Percentiles rank a stretch among this genome's conserved stretches.
These are phyloP conservation scores for Heliconius hortense DNA, from an alignment of 2,888 invertebrate genomes.

Conservation along the genomic window DNA sequence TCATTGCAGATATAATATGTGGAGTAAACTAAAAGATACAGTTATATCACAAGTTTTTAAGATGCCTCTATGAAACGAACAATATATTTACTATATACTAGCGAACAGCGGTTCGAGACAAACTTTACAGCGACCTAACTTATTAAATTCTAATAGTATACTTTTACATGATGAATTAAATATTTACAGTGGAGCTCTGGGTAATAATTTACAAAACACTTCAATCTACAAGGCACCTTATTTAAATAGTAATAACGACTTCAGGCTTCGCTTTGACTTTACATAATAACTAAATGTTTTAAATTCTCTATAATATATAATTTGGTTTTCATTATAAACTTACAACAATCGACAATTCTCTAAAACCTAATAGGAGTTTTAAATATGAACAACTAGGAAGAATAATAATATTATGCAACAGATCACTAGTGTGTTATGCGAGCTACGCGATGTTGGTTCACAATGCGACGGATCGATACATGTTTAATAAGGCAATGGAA, in stretches of 20 bases:
- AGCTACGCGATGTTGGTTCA: slow-evolving; percentile 65
- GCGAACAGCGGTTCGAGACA: slow-evolving; percentile 63
- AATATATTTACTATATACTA: slow-evolving; percentile 74
- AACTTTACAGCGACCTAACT: slow-evolving; percentile 70
- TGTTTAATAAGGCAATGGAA: slow-evolving; percentile 46
- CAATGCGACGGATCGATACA: slow-evolving; percentile 48
- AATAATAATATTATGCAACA: slow-evolving; percentile 81
- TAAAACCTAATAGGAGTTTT: slow-evolving; percentile 80
- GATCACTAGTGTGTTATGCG: slow-evolving; percentile 67
- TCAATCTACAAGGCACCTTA: slow-evolving; percentile 79
- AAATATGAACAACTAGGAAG: slow-evolving; percentile 79
- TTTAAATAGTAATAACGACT: slow-evolving; percentile 78
- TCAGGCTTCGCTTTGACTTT: slow-evolving; percentile 80
- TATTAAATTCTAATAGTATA: slow-evolving; percentile 77
- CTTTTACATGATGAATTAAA: slow-evolving; percentile 67
- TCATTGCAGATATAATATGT: slow-evolving; percentile 59
- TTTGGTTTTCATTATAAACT: slow-evolving; percentile 81
- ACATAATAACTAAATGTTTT: slow-evolving; percentile 78
- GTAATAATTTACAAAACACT: slow-evolving; percentile 79
- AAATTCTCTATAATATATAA: slow-evolving; percentile 81
- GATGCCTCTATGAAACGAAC: slow-evolving; percentile 80
- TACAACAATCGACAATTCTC: slow-evolving; percentile 78
- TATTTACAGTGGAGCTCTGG: slow-evolving; percentile 78
- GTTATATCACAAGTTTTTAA: slow-evolving; percentile 81
- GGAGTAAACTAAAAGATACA: slow-evolving; percentile 74